A percentile compares a stretch with the other conserved stretches of the same genome.
These are phyloP conservation scores for Arothron firmamentum DNA, from an alignment of 2,113 vertebrate genomes.

Conservation along the genomic window DNA sequence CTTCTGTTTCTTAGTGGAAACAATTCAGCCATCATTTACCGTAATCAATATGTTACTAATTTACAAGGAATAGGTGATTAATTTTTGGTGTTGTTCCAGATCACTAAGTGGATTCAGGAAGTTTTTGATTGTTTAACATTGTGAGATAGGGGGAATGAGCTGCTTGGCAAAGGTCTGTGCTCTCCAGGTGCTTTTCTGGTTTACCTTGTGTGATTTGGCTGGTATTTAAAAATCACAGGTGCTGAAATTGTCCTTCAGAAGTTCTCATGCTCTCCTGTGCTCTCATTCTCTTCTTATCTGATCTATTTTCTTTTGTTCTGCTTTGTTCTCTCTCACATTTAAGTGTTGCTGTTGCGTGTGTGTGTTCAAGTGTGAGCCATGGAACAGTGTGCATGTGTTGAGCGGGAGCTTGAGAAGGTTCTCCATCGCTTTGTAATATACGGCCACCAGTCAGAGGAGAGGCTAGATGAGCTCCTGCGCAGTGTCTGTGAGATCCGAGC, in stretches of 20 bases:
- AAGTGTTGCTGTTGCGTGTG: constrained; percentile 47
- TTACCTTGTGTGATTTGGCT: too few relatives aligned
- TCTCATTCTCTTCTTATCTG: background rate
- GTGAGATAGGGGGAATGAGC: too few relatives aligned
- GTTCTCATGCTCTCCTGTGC: too few relatives aligned
- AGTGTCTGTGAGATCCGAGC: constrained; percentile 83
- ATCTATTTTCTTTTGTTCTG: constrained; percentile 3
- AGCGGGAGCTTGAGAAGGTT: constrained; percentile 88
- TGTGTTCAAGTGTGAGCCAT: constrained; percentile 67
- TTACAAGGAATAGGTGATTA: too few relatives aligned
- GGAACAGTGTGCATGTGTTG: constrained; percentile 89
- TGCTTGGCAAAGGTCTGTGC: too few relatives aligned
- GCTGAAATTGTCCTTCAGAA: too few relatives aligned
- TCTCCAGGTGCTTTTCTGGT: too few relatives aligned
- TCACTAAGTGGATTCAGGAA: too few relatives aligned
- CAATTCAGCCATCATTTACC: background rate
- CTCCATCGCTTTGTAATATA: constrained; percentile 87
- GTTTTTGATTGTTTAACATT: too few relatives aligned
- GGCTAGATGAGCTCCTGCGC: constrained; percentile 84
- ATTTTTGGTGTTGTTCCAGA: too few relatives aligned
- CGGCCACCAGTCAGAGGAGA: constrained; percentile 85
- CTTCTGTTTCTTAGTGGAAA: background rate
- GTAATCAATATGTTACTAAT: background rate
- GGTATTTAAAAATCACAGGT: too few relatives aligned
- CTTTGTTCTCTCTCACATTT: background rate